Base-by-base conservation (phyloP, 2,113 vertebrate species). In the Pterophyllum scalare region DNA sequence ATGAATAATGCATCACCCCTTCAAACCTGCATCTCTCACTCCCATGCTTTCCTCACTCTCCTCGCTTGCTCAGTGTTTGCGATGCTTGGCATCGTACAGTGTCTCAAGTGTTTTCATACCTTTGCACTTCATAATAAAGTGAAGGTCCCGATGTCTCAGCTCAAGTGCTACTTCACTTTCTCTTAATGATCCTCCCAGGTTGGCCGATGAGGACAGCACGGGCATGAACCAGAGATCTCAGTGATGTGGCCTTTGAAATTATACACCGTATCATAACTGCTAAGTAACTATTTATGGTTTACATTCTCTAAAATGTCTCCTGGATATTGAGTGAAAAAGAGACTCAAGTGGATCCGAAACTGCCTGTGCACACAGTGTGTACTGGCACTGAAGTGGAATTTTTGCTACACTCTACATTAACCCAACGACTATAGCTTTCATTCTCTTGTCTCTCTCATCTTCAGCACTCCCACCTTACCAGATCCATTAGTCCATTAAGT, bases 1-100 rank as follows among this genome's bases (percentile, higher is more conserved):
- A 94, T 95, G 91, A 94, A 95, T 95, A 94, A 94, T 94, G 94
- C 87, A 94, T 93, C 19, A 7, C 26, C 38, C 75, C 82, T 81
- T 89, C 76, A 88, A 77, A 86, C 79, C 83, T 56, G 79, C 80
- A 80, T 81, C 78, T 82, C 81, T 75, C 43, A n/a, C 64, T 90
- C 77, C 72, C 19, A 33, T 77, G 76, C 83, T 78, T 65, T 38
- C 33, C 62, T 79, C 57, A 2, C 77, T 84, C 79, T n/a, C 59
- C 56, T 56, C 61, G 49, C 80, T 52, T 77, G 5, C 72, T 82
- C 80, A 0, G 59, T 91, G 86, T 87, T 93, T 90, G 87, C 52
- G 46, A 89, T 85, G 79, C 88, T 81, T 19, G 7, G 61, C 20
- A 13, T n/a, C 58, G 15, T 79, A 78, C 59, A 19, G 46, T 75